These are phyloP conservation scores for Pampus argenteus DNA, from an alignment of 2,797 vertebrate species.

Conservation along the genomic window DNA sequence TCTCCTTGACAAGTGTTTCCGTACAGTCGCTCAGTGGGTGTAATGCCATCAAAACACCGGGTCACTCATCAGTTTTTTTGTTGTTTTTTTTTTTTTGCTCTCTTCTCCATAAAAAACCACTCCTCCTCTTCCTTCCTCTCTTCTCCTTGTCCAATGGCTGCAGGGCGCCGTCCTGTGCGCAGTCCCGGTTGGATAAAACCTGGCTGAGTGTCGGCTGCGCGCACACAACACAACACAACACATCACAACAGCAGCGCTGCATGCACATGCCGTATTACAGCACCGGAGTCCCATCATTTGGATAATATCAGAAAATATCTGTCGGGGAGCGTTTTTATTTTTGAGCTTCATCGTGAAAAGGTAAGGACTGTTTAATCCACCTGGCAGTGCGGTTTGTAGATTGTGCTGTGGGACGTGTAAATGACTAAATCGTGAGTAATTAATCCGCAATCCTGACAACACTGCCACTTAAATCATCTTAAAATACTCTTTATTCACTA, in stretches of 20 bases:
- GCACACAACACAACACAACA: slow-evolving; percentile 49
- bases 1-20: slow-evolving; percentile 81
- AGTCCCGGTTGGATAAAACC: slow-evolving; percentile 82
- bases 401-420: not conserved
- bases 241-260: slow-evolving; percentile 9
- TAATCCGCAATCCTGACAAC: slow-evolving; percentile 3
- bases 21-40: slow-evolving; percentile 69
- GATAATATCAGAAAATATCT: slow-evolving; percentile 74
- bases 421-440: not conserved
- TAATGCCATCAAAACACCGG: slow-evolving; percentile 66
- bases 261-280: slow-evolving; percentile 6
- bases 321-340: slow-evolving; percentile 33
- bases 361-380: slow-evolving; percentile 50
- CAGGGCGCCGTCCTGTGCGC: slow-evolving; percentile 59
- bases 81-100: not conserved
- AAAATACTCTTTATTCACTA: not conserved
- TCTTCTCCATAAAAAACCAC: slow-evolving; percentile 51
- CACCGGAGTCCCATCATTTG: slow-evolving; percentile 50
- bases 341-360: slow-evolving; percentile 55
- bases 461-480: slow-evolving; percentile 1
- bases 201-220: slow-evolving; percentile 55
- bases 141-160: slow-evolving; percentile 76
- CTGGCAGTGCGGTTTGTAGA: not conserved
- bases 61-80: too few relatives aligned
- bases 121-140: slow-evolving; percentile 40